phyloP scores from a whole-genome alignment of 1,140 invertebrate genomes.

The Ceratosolen fusciceps region DNA sequence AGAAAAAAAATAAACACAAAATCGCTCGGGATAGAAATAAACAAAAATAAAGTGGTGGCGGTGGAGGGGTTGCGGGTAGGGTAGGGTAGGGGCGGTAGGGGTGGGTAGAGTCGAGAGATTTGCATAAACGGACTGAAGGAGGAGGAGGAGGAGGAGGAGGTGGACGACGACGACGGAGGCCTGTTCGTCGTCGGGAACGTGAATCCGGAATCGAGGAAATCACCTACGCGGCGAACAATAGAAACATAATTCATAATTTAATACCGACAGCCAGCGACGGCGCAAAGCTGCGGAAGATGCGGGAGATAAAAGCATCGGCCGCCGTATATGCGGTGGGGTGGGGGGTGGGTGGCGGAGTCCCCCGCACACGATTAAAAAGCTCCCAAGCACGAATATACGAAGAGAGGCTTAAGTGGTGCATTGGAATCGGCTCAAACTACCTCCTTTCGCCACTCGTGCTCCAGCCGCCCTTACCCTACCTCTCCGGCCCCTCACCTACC shows the following conservation, averaged over 20 bases:
- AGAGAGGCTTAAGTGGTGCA: conserved; percentile 72
- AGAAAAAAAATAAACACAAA: neutral
- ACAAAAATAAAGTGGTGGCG: neutral
- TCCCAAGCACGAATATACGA: conserved; percentile 67
- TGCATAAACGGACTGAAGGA: neutral
- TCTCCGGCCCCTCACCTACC: too few relatives aligned
- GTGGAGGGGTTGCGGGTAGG: too few relatives aligned
- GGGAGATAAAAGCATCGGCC: conserved; percentile 69
- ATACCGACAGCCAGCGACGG: conserved; percentile 53
- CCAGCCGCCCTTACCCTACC: conserved; percentile 53
- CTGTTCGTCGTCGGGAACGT: neutral
- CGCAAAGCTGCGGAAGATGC: conserved; percentile 63
- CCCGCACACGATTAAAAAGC: conserved; percentile 53
- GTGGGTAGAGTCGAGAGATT: too few relatives aligned
- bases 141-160: neutral
- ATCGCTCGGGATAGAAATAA: conserved; percentile 11
- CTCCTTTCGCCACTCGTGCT: conserved; percentile 49
- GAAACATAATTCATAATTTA: conserved; percentile 63
- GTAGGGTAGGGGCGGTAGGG: too few relatives aligned
- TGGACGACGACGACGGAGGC: too few relatives aligned
- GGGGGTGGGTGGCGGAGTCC: neutral
- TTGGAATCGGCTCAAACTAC: conserved; percentile 68
- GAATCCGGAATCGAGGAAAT: conserved; percentile 29
- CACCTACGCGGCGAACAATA: conserved; percentile 52
- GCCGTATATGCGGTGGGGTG: neutral